A percentile compares a stretch with the other conserved stretches of the same genome.
Evolutionary conservation across 2,888 invertebrate genomes (phyloP).

Genomic region (Caenorhabditis sinica): DNA sequence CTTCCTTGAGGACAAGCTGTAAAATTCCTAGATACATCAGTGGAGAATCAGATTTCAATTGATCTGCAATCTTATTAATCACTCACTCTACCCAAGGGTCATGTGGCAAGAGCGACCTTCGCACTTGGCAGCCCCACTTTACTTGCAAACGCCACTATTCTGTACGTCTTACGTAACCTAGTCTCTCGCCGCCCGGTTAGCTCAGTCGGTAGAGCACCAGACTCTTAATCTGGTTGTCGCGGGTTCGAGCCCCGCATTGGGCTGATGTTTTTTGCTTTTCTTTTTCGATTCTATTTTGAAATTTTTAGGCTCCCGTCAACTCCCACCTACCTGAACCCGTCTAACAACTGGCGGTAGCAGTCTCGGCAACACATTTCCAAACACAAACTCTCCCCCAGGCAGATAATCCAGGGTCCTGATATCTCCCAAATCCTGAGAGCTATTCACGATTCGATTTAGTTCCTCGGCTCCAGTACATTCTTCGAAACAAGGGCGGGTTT

Average conservation of each 20-base stretch:
- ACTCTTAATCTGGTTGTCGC: conserved; percentile 83
- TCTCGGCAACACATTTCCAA: conserved; percentile 69
- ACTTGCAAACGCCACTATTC: background rate
- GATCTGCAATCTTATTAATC: too few relatives aligned
- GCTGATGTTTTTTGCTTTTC: conserved; percentile 67
- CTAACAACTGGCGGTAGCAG: conserved; percentile 68
- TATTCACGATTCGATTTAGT: conserved; percentile 52
- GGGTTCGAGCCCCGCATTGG: conserved; percentile 83
- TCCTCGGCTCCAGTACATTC: conserved; percentile 55
- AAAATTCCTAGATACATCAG: too few relatives aligned
- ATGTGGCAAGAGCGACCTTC: too few relatives aligned
- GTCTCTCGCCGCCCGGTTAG: conserved; percentile 77
- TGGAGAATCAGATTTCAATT: too few relatives aligned
- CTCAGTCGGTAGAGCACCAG: conserved; percentile 83
- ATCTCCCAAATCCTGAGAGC: conserved; percentile 66
- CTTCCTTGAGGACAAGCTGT: conserved; percentile 59
- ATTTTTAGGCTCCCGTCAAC: background rate
- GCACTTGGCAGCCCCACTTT: too few relatives aligned
- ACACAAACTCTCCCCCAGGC: conserved; percentile 71
- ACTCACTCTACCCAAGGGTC: too few relatives aligned
- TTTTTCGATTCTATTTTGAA: background rate
- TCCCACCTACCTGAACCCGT: conserved; percentile 44
- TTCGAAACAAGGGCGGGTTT: conserved; percentile 46
- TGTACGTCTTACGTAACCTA: conserved; percentile 5
- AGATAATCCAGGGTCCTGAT: conserved; percentile 66